These are phyloP conservation scores for Rynchops niger DNA, from an alignment of 2,113 vertebrate species.

Conservation along the genomic window DNA sequence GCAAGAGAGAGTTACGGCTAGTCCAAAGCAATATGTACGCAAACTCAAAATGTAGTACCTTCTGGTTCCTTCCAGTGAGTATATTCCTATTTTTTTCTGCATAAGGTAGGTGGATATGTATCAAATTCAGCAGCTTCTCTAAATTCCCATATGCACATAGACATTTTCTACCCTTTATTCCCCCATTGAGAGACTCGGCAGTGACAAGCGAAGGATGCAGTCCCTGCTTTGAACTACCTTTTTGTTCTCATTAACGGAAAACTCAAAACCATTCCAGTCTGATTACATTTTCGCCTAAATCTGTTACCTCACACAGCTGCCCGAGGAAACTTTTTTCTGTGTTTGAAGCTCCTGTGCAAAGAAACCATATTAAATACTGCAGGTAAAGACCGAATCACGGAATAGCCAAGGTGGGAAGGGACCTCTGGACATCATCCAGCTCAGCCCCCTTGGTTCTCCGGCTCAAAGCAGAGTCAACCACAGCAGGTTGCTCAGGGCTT, in stretches of 20 bases:
- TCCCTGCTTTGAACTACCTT: neutral
- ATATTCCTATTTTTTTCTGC: neutral
- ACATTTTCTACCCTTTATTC: neutral
- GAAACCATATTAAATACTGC: neutral
- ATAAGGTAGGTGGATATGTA: neutral
- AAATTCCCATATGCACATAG: neutral
- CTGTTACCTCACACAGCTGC: neutral
- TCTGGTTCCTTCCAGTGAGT: neutral
- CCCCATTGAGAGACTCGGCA: neutral
- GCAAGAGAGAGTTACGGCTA: neutral
- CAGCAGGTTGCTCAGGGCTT: neutral
- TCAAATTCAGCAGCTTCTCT: neutral
- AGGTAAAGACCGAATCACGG: no score
- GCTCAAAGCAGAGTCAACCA: neutral
- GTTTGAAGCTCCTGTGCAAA: neutral
- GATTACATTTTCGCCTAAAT: neutral
- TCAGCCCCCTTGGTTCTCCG: no score
- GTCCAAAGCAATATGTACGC: neutral
- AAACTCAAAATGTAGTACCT: neutral
- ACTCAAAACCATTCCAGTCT: neutral
- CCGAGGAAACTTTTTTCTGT: neutral
- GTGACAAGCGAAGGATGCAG: neutral
- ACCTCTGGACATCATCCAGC: neutral
- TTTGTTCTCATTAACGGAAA: neutral
- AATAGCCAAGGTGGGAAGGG: neutral